Evolutionary conservation across 92 coral and sea anemone genomes (phyloP), one percentile per base, ranked within the genome.

Genomic region (Bergia sp.): DNA sequence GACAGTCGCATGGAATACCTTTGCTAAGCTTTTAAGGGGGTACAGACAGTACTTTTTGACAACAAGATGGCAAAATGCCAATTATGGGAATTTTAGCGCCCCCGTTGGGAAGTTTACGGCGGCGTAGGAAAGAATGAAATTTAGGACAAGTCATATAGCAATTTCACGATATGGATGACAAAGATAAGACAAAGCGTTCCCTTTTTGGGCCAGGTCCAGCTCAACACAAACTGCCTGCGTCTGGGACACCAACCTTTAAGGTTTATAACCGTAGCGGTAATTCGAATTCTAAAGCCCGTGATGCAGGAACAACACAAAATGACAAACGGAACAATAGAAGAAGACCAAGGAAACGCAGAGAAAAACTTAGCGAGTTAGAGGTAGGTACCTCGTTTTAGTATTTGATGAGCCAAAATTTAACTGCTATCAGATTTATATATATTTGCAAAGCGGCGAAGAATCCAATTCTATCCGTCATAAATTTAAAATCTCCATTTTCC

Each of bases 131-230:
- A 84, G 64, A 84, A 84, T 84, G 87, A 37, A 45, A 20, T 84
- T 84, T 47, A 10, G 66, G 57, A 36, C 45, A 71, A 44, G 44
- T 12, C 40, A 15, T 10, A 44, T 37, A 67, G 42, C 42, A 29
- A 10, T 69, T 45, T 55, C 66, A 67, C 29, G 65, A 21, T 16
- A 84, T 84, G 87, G 74, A 45, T 47, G 87, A 84, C 5, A 44
- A 84, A 47, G 87, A 47, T 37, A 84, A 84, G 38, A 29, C 64
- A 38, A 84, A 71, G 77, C 38, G 21, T 11, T 36, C 87, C 20
- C 38, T 3, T 69, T 15, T 44, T 29, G 87, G 65, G 8, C 20
- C 87, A 43, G 78, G 87, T 13, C 53, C 50, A 41, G 47, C 42
- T 20, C 78, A 36, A 29, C 44, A 43, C 66, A 71, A 18, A 11